phyloP scores from a whole-genome alignment of 2,797 vertebrate species.

The Sebastes wilsoni region DNA sequence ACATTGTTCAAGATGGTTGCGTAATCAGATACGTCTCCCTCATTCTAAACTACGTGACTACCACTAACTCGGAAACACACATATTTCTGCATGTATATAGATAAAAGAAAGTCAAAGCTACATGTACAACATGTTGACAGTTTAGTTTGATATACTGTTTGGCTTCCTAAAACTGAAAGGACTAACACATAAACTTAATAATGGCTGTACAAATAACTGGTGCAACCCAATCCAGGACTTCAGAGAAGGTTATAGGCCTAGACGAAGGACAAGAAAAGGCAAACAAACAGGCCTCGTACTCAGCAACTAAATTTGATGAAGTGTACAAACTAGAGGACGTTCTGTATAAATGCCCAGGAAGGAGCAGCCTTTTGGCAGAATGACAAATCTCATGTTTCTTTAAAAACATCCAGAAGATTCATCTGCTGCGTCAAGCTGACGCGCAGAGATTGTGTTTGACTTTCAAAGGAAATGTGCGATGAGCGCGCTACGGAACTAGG shows the following conservation, averaged over 20 bases:
- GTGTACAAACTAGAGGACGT: conserved; percentile 35
- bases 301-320: conserved; percentile 44
- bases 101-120: background rate
- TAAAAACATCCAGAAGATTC: conserved; percentile 55
- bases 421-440: conserved; percentile 52
- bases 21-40: background rate
- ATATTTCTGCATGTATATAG: background rate
- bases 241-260: background rate
- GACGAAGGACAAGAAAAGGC: conserved; percentile 31
- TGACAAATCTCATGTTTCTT: conserved; percentile 57
- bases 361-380: conserved; percentile 50
- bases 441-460: conserved; percentile 57
- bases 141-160: background rate
- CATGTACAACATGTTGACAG: background rate
- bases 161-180: background rate
- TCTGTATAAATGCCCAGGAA: conserved; percentile 40
- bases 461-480: conserved; percentile 64
- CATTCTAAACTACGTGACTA: background rate
- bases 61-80: background rate
- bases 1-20: too few relatives aligned
- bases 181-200: background rate
- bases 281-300: conserved; percentile 18
- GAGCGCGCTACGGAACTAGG: conserved; percentile 32
- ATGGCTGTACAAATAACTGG: background rate
- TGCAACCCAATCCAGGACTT: background rate